Base-by-base conservation (phyloP, 1,140 invertebrate genomes). In the Nephila pilipes region DNA sequence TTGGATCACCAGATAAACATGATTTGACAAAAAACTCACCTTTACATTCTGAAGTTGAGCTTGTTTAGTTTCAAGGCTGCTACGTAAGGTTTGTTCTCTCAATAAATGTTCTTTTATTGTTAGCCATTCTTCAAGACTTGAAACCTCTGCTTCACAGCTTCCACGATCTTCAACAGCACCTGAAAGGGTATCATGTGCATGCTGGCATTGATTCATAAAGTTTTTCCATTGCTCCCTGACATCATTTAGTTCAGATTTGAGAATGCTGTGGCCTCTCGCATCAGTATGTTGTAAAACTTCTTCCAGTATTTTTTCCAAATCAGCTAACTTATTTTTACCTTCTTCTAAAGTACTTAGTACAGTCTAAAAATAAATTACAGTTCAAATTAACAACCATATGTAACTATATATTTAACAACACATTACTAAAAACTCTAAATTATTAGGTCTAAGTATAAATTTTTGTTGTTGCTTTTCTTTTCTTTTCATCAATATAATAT, bases 21-120 rank as follows among this genome's bases (percentile, higher is more conserved):
- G 6, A 60, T 25, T 25, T 65, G 1, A 2, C 12, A 65, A n/a
- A 38, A 38, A 29, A 85, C 54, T 75, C 85, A 94, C 94, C 94
- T 97, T 97, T 0, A 99, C 96, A 95, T 98, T 98, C 63, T 97
- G 96, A 46, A 99, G 96, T 96, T 99, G 97, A 20, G 96, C 95
- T 93, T 97, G 95, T 95, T 99, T 99, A 0, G 98, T 97, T 93
- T 97, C 97, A 29, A 98, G 96, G 10, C 97, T 98, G 95, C 97
- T 98, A 95, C 98, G 98, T 8, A 99, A 96, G 94, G 97, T 98
- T 95, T 98, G 98, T 95, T 99, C 98, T 95, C 98, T 98, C 0
- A 99, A 96, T 95, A 97, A 96, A 29, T 96, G 96, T 96, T 99
- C 98, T 95, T 97, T 97, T 65, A 97, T 96, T 94, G 98, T 97